These are phyloP conservation scores for Erannis defoliaria DNA, from an alignment of 2,888 invertebrate genomes.

Conservation along the genomic window DNA sequence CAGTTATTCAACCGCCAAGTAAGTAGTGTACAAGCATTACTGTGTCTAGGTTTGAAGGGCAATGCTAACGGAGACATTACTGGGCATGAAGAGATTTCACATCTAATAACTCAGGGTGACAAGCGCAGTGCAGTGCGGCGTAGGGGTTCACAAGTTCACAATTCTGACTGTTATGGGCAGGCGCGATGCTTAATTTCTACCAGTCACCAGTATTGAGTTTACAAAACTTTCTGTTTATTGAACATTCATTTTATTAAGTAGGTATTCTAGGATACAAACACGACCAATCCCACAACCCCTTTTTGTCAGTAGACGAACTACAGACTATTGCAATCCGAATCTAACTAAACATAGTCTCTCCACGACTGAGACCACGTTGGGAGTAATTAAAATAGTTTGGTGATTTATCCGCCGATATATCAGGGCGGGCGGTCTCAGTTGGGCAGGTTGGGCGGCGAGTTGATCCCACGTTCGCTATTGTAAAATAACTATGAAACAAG, in stretches of 20 bases:
- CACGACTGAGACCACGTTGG: neutral
- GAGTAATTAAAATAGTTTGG: slow-evolving; percentile 47
- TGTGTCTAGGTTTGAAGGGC: too few species aligned
- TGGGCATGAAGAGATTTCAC: too few species aligned
- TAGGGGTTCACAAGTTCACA: too few species aligned
- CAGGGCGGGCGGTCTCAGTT: slow-evolving; percentile 8
- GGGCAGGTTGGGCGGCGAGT: neutral
- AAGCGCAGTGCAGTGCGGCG: too few species aligned
- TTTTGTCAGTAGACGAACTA: neutral
- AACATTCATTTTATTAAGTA: neutral
- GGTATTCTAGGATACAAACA: neutral
- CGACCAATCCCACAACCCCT: neutral
- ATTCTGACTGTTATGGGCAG: too few species aligned
- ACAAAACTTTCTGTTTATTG: too few species aligned
- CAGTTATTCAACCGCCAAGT: too few species aligned
- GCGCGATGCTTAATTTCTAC: too few species aligned
- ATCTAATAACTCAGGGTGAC: too few species aligned
- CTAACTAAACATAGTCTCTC: neutral
- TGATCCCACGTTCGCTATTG: neutral
- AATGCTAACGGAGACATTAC: too few species aligned
- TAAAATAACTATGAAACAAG: neutral
- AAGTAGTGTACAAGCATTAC: too few species aligned
- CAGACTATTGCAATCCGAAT: neutral
- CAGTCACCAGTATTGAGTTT: too few species aligned
- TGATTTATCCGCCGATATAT: slow-evolving; percentile 29